phyloP scores from a whole-genome alignment of 2,113 vertebrate genomes.

The Capra hircus region DNA sequence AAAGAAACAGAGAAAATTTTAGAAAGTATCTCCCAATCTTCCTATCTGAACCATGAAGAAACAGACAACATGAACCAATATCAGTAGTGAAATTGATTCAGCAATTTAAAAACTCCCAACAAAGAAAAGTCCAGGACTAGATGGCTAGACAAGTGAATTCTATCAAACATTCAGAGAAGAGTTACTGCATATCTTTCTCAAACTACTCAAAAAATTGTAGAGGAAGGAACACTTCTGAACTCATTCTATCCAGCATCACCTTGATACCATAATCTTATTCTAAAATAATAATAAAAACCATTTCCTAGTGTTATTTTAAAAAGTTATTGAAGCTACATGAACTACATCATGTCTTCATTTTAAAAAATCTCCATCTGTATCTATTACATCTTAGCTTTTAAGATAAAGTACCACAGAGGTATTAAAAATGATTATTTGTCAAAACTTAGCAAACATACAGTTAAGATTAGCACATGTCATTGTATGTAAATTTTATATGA shows the following conservation, averaged over 20 bases:
- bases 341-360: background rate
- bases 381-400: background rate
- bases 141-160: background rate
- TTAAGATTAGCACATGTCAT: background rate
- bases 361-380: background rate
- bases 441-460: background rate
- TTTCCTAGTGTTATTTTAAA: background rate
- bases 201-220: background rate
- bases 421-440: constrained; percentile 12
- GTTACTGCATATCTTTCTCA: background rate
- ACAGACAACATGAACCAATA: background rate
- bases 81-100: background rate
- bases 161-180: background rate
- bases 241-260: background rate
- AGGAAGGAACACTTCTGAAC: background rate
- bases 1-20: background rate
- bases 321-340: background rate
- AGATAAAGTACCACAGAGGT: background rate
- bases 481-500: background rate
- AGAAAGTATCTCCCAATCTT: background rate
- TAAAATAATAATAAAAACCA: background rate
- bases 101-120: background rate
- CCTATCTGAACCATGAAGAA: background rate
- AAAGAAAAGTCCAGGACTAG: background rate
- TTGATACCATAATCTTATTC: background rate